Evolutionary conservation across 1,140 invertebrate genomes (phyloP).

Genomic region (Anastrepha obliqua): DNA sequence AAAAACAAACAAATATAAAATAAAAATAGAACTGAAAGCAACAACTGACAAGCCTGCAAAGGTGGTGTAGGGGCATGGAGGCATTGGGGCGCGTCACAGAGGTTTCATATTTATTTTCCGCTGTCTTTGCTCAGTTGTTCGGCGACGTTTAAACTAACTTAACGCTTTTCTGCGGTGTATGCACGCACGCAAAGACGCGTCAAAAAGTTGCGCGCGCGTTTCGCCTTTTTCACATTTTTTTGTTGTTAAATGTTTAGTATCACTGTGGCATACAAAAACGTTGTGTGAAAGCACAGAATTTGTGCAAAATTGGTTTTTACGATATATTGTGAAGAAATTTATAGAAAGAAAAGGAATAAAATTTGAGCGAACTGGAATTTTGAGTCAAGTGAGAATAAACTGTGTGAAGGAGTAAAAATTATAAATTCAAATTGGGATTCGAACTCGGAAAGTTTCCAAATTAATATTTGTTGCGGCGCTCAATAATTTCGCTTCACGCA

Average conservation of each 20-base stretch:
- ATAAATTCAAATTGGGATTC: too few relatives aligned
- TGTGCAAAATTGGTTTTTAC: background rate
- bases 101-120: conserved; percentile 29
- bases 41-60: background rate
- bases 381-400: too few relatives aligned
- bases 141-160: conserved; percentile 39
- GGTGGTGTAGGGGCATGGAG: background rate
- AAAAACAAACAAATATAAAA: conserved; percentile 10
- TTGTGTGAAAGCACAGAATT: background rate
- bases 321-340: too few relatives aligned
- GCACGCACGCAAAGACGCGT: conserved; percentile 44
- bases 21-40: conserved; percentile 42
- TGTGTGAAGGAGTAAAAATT: too few relatives aligned
- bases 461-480: too few relatives aligned
- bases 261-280: background rate
- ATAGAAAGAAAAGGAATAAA: too few relatives aligned
- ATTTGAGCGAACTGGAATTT: too few relatives aligned
- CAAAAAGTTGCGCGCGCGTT: conserved; percentile 46
- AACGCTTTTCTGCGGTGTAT: conserved; percentile 41
- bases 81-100: conserved; percentile 9
- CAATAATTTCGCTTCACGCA: background rate
- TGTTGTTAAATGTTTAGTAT: background rate
- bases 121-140: conserved; percentile 47
- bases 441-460: background rate
- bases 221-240: background rate